Conservation (phyloP, 1,140 invertebrate species). For the silkworm (Bombyx mori) region ASM3026992v2 NC_085125.1:7867001-7867500, state of each 20-base stretch:
- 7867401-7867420: too few species aligned
- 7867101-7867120: too few species aligned
- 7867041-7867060: slow-evolving; percentile 26
- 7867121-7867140: slow-evolving; percentile 35
- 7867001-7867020: slow-evolving; percentile 42
- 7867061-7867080: not conserved
- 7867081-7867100: too few species aligned
- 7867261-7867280: too few species aligned
- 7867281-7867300: too few species aligned
- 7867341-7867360: too few species aligned
- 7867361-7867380: too few species aligned
- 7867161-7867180: slow-evolving; percentile 45
- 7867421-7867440: too few species aligned
- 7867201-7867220: slow-evolving; percentile 19
- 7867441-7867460: slow-evolving; percentile 10
- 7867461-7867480: slow-evolving; percentile 13
- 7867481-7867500: slow-evolving; percentile 32
- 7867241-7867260: slow-evolving; percentile 1
- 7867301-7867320: too few species aligned
- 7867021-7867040: slow-evolving; percentile 30
- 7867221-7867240: slow-evolving; percentile 13
- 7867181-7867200: slow-evolving; percentile 48
- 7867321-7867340: too few species aligned
- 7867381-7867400: too few species aligned
- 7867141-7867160: slow-evolving; percentile 24